Evolutionary conservation across 2,888 invertebrate genomes (phyloP).

Genomic region (Patella ulyssiponensis): DNA sequence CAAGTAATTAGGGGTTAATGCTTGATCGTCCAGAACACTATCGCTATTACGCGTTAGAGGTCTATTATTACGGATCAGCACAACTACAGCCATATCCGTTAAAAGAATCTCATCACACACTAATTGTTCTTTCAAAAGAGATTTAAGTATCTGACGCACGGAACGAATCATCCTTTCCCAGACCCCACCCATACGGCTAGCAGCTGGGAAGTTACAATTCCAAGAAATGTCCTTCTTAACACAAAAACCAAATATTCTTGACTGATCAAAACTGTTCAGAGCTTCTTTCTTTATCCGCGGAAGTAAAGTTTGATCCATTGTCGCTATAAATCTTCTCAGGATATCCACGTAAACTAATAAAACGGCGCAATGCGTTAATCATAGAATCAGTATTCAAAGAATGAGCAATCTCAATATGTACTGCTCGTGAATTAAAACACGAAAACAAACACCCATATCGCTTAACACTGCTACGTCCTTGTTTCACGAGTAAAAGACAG

Average conservation of each 20-base stretch:
- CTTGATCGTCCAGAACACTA: slow-evolving; percentile 28
- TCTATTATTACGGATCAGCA: slow-evolving; percentile 29
- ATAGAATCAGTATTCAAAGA: background rate
- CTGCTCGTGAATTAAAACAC: background rate
- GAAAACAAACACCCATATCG: background rate
- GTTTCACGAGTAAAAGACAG: slow-evolving; percentile 29
- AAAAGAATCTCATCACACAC: slow-evolving; percentile 13
- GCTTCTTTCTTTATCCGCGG: too few species aligned
- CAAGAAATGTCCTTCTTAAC: too few species aligned
- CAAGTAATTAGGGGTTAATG: slow-evolving; percentile 61
- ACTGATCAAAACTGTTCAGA: too few species aligned
- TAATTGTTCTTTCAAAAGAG: slow-evolving; percentile 26
- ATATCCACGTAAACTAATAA: too few species aligned
- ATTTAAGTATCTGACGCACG: slow-evolving; percentile 29
- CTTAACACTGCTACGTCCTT: slow-evolving; percentile 22
- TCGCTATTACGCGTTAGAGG: slow-evolving; percentile 16
- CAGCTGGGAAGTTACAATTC: too few species aligned
- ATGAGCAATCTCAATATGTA: background rate
- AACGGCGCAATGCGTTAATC: background rate
- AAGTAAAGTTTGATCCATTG: too few species aligned
- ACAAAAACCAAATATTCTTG: too few species aligned
- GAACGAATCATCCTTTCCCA: slow-evolving; percentile 39
- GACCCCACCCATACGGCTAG: too few species aligned
- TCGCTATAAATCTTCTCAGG: too few species aligned
- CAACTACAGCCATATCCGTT: slow-evolving; percentile 39